Evolutionary conservation across 2,113 vertebrate genomes (phyloP).

Genomic region (Lasiurus borealis): DNA sequence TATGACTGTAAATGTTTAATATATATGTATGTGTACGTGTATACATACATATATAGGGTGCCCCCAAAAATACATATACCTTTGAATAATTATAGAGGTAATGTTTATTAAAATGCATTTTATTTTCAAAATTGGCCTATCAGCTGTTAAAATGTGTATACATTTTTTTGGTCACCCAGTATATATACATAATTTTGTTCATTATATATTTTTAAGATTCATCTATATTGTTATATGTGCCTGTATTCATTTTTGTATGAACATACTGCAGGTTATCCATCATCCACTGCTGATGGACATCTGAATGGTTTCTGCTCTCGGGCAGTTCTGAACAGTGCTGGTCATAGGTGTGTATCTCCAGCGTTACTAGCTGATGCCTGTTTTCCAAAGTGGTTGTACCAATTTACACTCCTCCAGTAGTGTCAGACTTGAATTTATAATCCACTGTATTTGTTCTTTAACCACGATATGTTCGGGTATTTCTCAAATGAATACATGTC

Average conservation of each 20-base stretch:
- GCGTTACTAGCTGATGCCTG: conserved; percentile 38
- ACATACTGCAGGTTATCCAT: not conserved
- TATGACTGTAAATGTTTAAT: conserved; percentile 13
- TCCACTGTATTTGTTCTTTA: conserved; percentile 1
- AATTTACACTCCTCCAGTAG: conserved; percentile 62
- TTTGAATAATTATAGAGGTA: too few species aligned
- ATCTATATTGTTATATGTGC: not conserved
- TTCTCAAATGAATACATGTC: conserved; percentile 49
- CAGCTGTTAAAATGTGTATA: too few species aligned
- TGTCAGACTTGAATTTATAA: conserved; percentile 49
- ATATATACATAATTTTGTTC: not conserved
- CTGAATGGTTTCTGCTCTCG: conserved; percentile 43
- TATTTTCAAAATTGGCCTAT: too few species aligned
- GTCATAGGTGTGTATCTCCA: not conserved
- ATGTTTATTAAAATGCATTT: too few species aligned
- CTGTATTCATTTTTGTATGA: not conserved
- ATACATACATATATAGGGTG: not conserved
- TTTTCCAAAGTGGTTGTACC: conserved; percentile 55
- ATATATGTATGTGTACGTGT: not conserved
- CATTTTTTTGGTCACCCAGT: not conserved
- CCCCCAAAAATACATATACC: too few species aligned
- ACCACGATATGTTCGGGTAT: conserved; percentile 37
- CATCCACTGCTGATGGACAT: not conserved
- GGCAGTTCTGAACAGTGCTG: not conserved
- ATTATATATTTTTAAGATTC: conserved; percentile 42